Evolutionary conservation across 2,888 invertebrate species (phyloP).

Genomic region (Rhagium mordax): DNA sequence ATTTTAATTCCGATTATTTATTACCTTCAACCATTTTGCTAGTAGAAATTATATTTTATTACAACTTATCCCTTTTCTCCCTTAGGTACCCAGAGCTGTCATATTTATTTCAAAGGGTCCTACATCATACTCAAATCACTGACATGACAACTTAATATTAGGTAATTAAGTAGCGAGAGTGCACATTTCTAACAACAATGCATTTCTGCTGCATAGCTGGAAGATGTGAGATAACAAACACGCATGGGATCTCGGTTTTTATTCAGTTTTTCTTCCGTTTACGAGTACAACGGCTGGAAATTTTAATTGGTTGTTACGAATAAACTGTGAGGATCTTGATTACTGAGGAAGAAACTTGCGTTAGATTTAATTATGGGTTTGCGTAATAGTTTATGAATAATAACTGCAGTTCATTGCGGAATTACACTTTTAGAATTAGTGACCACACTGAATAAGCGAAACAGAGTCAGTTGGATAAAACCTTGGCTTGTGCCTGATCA

Average conservation of each 20-base stretch:
- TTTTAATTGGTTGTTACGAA: conserved; percentile 37
- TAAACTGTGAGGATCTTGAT: conserved; percentile 39
- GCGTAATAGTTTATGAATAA: conserved; percentile 19
- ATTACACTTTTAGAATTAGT: too few species aligned
- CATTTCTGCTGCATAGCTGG: conserved; percentile 25
- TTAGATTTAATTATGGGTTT: conserved; percentile 15
- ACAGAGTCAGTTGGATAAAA: too few species aligned
- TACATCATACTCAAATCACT: conserved; percentile 32
- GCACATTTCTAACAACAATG: conserved; percentile 27
- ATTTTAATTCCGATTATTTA: too few species aligned
- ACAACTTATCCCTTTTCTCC: too few species aligned
- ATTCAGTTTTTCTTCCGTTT: conserved; percentile 17
- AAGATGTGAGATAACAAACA: conserved; percentile 35
- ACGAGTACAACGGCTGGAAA: conserved; percentile 25
- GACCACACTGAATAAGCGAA: too few species aligned
- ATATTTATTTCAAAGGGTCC: conserved; percentile 11
- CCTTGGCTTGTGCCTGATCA: too few species aligned
- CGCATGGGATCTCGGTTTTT: conserved; percentile 26
- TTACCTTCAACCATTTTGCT: too few species aligned
- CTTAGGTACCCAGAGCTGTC: conserved; percentile 4
- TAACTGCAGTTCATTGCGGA: not conserved
- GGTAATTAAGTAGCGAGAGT: conserved; percentile 35
- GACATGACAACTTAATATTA: conserved; percentile 39
- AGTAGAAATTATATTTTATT: too few species aligned
- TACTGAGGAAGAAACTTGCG: conserved; percentile 24